Conservation (phyloP, 2,113 vertebrate species). For the Abramis brama region DNA sequence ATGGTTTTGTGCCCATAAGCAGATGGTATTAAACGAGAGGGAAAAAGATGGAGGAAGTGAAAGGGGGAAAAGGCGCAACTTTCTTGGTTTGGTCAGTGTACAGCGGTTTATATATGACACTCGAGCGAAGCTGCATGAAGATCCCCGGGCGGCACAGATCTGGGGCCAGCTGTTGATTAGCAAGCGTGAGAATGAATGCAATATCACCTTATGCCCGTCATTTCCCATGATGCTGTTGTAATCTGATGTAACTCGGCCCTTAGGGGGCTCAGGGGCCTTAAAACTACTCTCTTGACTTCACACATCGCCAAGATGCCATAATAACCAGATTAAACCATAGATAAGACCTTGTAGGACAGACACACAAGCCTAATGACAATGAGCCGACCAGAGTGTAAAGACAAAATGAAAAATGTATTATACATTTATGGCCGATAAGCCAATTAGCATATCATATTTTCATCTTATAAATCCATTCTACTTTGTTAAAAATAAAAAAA, state of each 20-base stretch:
- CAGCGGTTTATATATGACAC: not conserved
- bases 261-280: not conserved
- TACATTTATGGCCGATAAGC: not conserved
- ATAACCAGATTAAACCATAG: not conserved
- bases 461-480: not conserved
- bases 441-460: not conserved
- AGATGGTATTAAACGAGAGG: conserved; percentile 9
- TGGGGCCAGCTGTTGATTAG: conserved; percentile 61
- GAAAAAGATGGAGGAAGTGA: not conserved
- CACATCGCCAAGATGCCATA: not conserved
- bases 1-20: not conserved
- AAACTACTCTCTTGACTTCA: conserved; percentile 14
- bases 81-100: not conserved
- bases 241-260: conserved; percentile 54
- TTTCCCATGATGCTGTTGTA: conserved; percentile 53
- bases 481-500: not conserved
- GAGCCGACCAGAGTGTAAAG: not conserved
- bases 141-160: conserved; percentile 33
- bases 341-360: not conserved
- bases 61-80: not conserved
- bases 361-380: not conserved
- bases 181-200: conserved; percentile 65
- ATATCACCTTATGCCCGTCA: conserved; percentile 63
- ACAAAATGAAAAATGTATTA: not conserved
- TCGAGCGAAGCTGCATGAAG: not conserved